Evolutionary conservation across 2,113 vertebrate species (phyloP).

Genomic region (Lanius collurio): DNA sequence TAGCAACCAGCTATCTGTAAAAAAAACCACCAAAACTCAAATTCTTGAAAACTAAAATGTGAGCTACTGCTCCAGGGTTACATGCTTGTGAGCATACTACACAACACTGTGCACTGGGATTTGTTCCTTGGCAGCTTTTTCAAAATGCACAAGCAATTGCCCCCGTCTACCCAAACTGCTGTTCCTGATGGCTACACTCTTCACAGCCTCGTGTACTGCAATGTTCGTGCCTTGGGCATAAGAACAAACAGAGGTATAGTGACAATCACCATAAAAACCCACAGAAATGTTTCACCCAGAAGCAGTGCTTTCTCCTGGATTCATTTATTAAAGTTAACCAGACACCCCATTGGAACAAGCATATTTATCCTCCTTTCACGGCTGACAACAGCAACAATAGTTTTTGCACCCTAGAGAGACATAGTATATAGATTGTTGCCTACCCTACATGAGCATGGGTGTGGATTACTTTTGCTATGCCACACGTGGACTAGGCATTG

Average conservation of each 20-base stretch:
- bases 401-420: slow-evolving; percentile 57
- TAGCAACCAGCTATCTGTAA: slow-evolving; percentile 71
- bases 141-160: slow-evolving; percentile 44
- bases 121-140: slow-evolving; percentile 48
- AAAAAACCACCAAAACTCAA: slow-evolving; percentile 23
- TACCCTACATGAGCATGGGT: neutral
- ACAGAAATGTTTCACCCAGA: slow-evolving; percentile 64
- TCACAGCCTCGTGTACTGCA: neutral
- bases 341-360: slow-evolving; percentile 52
- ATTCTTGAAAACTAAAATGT: slow-evolving; percentile 56
- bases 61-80: slow-evolving; percentile 16
- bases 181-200: slow-evolving; percentile 15
- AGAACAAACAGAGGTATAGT: slow-evolving; percentile 47
- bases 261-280: slow-evolving; percentile 67
- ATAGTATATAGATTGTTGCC: neutral
- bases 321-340: slow-evolving; percentile 73
- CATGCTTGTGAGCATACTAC: slow-evolving; percentile 32
- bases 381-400: slow-evolving; percentile 62
- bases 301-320: slow-evolving; percentile 68
- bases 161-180: slow-evolving; percentile 24
- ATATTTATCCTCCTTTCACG: slow-evolving; percentile 67
- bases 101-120: slow-evolving; percentile 5
- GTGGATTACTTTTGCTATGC: slow-evolving; percentile 35
- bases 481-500: slow-evolving; percentile 10
- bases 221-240: neutral